These are phyloP conservation scores for Aptenodytes patagonicus DNA, from an alignment of 2,113 vertebrate species.

Conservation along the genomic window DNA sequence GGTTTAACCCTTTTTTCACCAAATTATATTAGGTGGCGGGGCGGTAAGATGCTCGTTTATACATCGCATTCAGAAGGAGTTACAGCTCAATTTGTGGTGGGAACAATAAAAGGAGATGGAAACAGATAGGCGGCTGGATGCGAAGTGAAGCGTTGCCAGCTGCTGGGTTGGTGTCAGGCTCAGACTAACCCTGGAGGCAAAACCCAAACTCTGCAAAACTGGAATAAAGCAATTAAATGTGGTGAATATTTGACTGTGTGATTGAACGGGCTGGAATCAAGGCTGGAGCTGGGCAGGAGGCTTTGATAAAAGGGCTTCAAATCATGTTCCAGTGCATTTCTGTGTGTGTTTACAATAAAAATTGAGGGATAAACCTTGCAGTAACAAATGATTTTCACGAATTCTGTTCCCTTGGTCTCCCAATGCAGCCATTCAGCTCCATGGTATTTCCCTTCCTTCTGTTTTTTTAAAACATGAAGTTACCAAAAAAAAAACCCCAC, in stretches of 20 bases:
- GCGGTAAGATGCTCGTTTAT: neutral
- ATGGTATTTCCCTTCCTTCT: neutral
- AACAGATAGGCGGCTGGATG: neutral
- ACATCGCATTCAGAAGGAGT: neutral
- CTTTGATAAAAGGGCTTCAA: neutral
- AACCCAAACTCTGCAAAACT: neutral
- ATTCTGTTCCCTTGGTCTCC: neutral
- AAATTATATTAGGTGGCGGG: rapidly evolving
- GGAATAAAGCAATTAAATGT: neutral
- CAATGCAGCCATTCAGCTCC: neutral
- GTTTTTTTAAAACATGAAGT: neutral
- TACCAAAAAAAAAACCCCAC: neutral
- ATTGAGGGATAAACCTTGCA: neutral
- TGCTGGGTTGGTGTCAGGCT: neutral
- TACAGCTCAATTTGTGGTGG: neutral
- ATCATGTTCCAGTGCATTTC: neutral
- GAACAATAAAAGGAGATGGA: neutral
- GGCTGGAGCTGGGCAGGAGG: neutral
- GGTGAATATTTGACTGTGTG: neutral
- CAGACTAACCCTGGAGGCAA: neutral
- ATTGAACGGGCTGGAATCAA: neutral
- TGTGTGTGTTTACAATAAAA: neutral
- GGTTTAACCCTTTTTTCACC: neutral
- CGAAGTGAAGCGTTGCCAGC: neutral
- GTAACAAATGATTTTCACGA: neutral